phyloP scores from a whole-genome alignment of 1,140 invertebrate genomes.

The Trichomalopsis sarcophagae region DNA sequence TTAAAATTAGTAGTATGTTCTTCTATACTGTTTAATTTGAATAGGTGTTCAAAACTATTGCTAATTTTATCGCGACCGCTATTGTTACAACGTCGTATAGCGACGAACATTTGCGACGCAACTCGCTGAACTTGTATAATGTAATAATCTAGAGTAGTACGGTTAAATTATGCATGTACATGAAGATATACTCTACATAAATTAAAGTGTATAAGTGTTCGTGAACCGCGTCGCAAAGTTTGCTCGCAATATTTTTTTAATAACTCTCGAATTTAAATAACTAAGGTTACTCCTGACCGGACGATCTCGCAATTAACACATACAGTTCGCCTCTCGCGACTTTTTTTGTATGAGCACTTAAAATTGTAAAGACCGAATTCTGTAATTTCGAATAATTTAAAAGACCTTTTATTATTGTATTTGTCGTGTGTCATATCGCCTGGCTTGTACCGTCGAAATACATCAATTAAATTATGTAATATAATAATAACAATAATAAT shows the following conservation, averaged over 20 bases:
- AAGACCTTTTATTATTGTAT: too few relatives aligned
- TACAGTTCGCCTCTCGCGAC: too few relatives aligned
- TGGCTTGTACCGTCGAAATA: too few relatives aligned
- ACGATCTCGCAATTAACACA: too few relatives aligned
- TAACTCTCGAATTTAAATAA: too few relatives aligned
- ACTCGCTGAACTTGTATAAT: background rate
- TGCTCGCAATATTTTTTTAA: too few relatives aligned
- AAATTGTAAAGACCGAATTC: too few relatives aligned
- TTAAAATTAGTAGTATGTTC: background rate
- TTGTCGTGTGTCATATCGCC: too few relatives aligned
- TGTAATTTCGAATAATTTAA: too few relatives aligned
- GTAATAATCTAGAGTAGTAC: background rate
- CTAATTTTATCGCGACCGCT: constrained; percentile 6
- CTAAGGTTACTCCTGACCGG: too few relatives aligned
- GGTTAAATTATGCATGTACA: background rate
- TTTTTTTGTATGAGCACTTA: too few relatives aligned
- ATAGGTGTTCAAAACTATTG: constrained; percentile 8
- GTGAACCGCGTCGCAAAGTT: background rate
- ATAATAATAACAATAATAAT: background rate
- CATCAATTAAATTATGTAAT: background rate
- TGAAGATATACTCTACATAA: background rate
- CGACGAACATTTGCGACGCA: background rate
- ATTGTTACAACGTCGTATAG: background rate
- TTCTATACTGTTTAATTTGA: background rate
- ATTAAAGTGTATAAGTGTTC: background rate